Conservation (phyloP, 2,888 invertebrate genomes). For the Acanthosepion esculentum region DNA sequence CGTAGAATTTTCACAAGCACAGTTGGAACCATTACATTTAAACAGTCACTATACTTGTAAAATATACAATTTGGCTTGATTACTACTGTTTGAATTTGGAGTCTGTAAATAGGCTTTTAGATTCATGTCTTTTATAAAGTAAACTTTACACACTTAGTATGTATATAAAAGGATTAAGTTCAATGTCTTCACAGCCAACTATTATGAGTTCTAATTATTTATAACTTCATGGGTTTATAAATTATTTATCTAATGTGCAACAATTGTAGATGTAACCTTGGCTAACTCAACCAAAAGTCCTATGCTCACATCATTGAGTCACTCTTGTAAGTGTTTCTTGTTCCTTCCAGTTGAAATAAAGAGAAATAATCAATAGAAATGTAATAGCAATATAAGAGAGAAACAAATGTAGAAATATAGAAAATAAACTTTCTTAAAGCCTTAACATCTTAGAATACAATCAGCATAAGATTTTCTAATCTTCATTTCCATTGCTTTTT, state of each 20-base stretch:
- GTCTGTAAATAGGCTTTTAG: too few relatives aligned
- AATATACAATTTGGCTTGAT: too few relatives aligned
- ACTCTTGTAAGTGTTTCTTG: background rate
- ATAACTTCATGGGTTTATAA: too few relatives aligned
- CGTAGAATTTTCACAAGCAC: too few relatives aligned
- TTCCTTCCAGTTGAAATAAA: background rate
- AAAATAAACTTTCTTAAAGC: background rate
- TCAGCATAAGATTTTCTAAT: background rate
- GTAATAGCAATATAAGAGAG: background rate
- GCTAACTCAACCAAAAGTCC: background rate
- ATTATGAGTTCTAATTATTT: too few relatives aligned
- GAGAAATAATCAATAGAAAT: background rate
- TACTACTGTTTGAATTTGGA: too few relatives aligned
- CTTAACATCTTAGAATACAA: background rate
- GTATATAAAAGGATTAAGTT: too few relatives aligned
- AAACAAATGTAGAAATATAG: background rate
- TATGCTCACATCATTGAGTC: background rate
- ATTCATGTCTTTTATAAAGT: too few relatives aligned
- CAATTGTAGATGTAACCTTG: background rate
- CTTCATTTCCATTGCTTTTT: background rate
- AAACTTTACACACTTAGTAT: too few relatives aligned
- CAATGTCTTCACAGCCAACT: too few relatives aligned
- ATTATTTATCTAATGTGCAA: background rate
- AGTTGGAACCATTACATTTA: too few relatives aligned
- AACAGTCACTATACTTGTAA: too few relatives aligned